Base-by-base conservation (phyloP, 2,888 invertebrate species). In the Thymelicus acteon region DNA sequence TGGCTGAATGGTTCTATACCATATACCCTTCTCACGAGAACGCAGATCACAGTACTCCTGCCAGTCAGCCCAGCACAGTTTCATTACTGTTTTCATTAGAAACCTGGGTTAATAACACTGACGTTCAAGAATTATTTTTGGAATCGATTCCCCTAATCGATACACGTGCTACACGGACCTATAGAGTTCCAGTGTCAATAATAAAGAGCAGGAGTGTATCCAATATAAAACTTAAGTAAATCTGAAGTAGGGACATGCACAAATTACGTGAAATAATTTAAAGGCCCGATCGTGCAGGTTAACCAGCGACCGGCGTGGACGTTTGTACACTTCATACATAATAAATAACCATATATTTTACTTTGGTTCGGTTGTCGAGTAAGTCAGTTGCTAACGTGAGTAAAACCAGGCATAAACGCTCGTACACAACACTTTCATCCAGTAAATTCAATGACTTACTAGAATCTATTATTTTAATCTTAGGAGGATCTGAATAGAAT, bases 371-470 rank as follows among this genome's bases (percentile, higher is more conserved):
- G 57, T 57, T 62, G 48, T 24, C 70, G 52, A 64, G 58, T 63
- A 60, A 60, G 60, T 70, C 79, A 69, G 73, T 76, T 78, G 80
- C 75, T 82, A 84, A 84, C 13, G 48, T 57, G 31, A 62, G 60
- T 67, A 61, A 31, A 47, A 47, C 31, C 6, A 52, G 24, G 15
- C 2, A n/a, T 52, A 52, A 15, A 47, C 8, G 47, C 47, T 31
- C 47, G 47, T 47, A 47, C 47, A 10, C 47, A 47, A 47, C 47
- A 47, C 47, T 47, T 13, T 31, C 31, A 47, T 2, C 47, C 1
- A 6, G 47, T 19, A 47, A 47, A 47, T 47, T 47, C 47, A 47
- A 47, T 47, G 47, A 47, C 2, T 13, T 47, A 10, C 10, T 13
- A 6, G 47, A 47, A 47, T 47, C 13, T 47, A 12, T 47, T 12